Base-by-base conservation (phyloP, 2,797 vertebrate genomes). In the Protonibea diacanthus region DNA sequence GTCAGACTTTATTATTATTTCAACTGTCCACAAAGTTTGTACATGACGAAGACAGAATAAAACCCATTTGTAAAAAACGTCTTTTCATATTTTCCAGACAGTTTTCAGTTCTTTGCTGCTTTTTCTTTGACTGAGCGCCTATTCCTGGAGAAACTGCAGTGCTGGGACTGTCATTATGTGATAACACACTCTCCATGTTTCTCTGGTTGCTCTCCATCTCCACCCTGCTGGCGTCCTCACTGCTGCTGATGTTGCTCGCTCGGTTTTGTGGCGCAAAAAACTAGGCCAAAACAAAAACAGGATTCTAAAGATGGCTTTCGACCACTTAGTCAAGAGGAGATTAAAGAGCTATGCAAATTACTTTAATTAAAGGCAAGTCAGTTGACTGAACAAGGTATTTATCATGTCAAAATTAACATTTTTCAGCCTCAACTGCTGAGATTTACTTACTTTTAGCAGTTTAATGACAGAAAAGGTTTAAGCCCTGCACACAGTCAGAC, bases 41-140 rank as follows among this genome's bases (percentile, higher is more conserved):
- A 90, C 75, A 83, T 78, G 89, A 91, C 76, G 71, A 90, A 88
- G 82, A 66, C 71, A 81, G 70, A 94, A 92, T 91, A 89, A 93
- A 93, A 85, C 38, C 56, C 68, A 68, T 88, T 91, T 88, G 61
- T 90, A 79, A 80, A 80, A 85, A 84, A 68, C 0, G 5, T 57
- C 6, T 61, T 68, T 65, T 48, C 2, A 15, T 77, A 44, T 27
- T 81, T 80, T 76, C 40, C 38, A 57, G 21, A 27, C 47, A 25
- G 59, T 78, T 85, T 82, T 57, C 42, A 23, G 58, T 63, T 70
- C 59, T 33, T 45, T 44, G 8, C 18, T 75, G 44, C 23, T 72
- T 65, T 63, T 62, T 61, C 71, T 59, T 60, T 52, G 40, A 74
- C 74, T 18, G 59, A 60, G 73, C 40, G 52, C 47, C 67, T 91